These are phyloP conservation scores for Sogatella furcifera DNA, from an alignment of 1,140 invertebrate genomes.

Conservation along the genomic window DNA sequence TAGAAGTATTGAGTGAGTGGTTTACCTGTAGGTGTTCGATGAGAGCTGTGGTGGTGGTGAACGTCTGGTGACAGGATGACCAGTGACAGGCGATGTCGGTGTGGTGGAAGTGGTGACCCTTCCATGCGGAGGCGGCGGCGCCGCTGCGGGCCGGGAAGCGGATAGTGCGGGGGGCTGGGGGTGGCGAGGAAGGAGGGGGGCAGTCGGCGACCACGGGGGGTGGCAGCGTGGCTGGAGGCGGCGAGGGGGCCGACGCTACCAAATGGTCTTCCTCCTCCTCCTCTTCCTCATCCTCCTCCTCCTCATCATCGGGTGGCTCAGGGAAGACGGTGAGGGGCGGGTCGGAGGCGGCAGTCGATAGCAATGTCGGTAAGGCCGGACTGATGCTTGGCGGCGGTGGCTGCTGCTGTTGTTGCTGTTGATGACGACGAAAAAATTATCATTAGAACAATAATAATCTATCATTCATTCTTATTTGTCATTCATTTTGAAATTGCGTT, in stretches of 20 bases:
- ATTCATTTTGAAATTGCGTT: too few relatives aligned
- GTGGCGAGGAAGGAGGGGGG: constrained; percentile 6
- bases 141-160: constrained; percentile 52
- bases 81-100: constrained; percentile 61
- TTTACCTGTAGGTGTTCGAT: constrained; percentile 80
- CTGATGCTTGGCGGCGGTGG: too few relatives aligned
- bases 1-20: too few relatives aligned
- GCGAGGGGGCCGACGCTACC: not conserved
- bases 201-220: not conserved
- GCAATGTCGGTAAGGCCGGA: too few relatives aligned
- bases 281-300: not conserved
- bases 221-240: not conserved
- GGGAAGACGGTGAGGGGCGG: not conserved
- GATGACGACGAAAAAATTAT: too few relatives aligned
- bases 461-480: too few relatives aligned
- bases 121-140: constrained; percentile 23
- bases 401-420: too few relatives aligned
- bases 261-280: not conserved
- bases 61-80: constrained; percentile 68
- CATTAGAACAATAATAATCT: too few relatives aligned
- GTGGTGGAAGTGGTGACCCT: constrained; percentile 27
- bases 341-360: not conserved
- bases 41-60: constrained; percentile 65
- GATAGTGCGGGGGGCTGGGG: constrained; percentile 58
- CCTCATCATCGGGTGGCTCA: too few relatives aligned